phyloP scores from a whole-genome alignment of 2,888 invertebrate genomes.

The Melanostoma mellinum region DNA sequence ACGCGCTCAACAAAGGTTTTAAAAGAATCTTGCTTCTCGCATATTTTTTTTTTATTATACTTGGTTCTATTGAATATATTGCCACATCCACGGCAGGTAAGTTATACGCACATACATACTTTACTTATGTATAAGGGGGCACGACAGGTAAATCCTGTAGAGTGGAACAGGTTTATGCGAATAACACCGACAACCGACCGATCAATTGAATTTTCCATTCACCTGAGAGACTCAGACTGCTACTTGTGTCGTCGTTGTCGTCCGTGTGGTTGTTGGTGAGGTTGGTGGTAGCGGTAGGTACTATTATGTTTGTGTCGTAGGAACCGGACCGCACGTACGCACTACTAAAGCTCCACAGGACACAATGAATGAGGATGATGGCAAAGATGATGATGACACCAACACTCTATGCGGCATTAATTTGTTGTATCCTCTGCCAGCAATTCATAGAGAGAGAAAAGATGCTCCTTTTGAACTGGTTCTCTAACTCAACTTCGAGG shows the following conservation, averaged over 20 bases:
- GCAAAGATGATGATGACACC: conserved; percentile 68
- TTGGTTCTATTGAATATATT: conserved; percentile 39
- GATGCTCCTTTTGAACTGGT: conserved; percentile 31
- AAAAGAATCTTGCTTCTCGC: conserved; percentile 33
- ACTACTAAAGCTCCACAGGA: conserved; percentile 70
- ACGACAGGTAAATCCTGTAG: conserved; percentile 72
- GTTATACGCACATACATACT: conserved; percentile 49
- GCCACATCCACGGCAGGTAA: conserved; percentile 55
- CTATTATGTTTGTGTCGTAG: conserved; percentile 38
- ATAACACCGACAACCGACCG: conserved; percentile 61
- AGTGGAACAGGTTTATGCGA: conserved; percentile 69
- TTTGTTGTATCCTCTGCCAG: conserved; percentile 64
- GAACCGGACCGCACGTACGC: conserved; percentile 71
- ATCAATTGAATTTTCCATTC: conserved; percentile 71
- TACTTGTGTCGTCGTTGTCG: conserved; percentile 26
- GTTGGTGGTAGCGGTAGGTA: conserved; percentile 19
- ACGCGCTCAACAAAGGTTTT: conserved; percentile 35
- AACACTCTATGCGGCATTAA: conserved; percentile 70
- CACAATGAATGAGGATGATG: conserved; percentile 72
- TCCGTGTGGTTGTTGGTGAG: conserved; percentile 28
- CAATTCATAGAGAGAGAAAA: conserved; percentile 28
- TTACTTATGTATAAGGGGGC: conserved; percentile 33
- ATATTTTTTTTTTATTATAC: conserved; percentile 19
- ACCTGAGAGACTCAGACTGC: conserved; percentile 42
- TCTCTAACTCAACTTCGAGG: conserved; percentile 12